Base-by-base conservation (phyloP, 1,140 invertebrate species). In the Caenorhabditis latens region DNA sequence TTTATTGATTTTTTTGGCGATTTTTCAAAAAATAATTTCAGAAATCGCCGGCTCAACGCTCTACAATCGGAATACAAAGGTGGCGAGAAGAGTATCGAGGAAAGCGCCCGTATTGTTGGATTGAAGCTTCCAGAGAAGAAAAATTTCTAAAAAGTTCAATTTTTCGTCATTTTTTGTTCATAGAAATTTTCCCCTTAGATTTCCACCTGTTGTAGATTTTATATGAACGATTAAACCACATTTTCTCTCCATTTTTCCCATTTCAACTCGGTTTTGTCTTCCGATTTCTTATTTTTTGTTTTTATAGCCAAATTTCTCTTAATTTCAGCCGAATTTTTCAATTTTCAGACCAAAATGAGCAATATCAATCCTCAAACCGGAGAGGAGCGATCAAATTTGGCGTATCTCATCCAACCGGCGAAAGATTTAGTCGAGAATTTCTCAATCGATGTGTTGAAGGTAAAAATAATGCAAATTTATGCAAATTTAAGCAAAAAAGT, bases 41-140 rank as follows among this genome's bases (percentile, higher is more conserved):
- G 87, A 53, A 88, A 84, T 32, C 87, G 87, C 16, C 50, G 67
- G 19, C 53, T 88, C 0, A 48, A 63, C 16, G 87, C 85, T 2
- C 57, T 88, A 3, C 83, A 88, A n/a, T 6, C 67, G 6, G 11
- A 21, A 50, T 88, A 88, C 50, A 79, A 79, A 58, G 87, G 87
- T 40, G 87, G 87, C 32, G 87, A 88, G 84, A 88, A 84, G 58
- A 82, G 46, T 4, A 67, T 88, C 0, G 87, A 88, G 43, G 87
- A 88, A 42, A 82, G 67, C 71, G 87, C 87, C 5, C 24, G 21
- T 32, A 65, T 88, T 32, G 87, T 88, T 50, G 87, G 87, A 48
- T 79, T 88, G 24, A 42, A 79, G 32, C 84, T 88, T 58, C 87
- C 87, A 6, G 48, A 71, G 11, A 85, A 43, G 63, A 55, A 87